Conservation (phyloP, 2,797 vertebrate genomes). For the Helicolenus hilgendorfi region DNA sequence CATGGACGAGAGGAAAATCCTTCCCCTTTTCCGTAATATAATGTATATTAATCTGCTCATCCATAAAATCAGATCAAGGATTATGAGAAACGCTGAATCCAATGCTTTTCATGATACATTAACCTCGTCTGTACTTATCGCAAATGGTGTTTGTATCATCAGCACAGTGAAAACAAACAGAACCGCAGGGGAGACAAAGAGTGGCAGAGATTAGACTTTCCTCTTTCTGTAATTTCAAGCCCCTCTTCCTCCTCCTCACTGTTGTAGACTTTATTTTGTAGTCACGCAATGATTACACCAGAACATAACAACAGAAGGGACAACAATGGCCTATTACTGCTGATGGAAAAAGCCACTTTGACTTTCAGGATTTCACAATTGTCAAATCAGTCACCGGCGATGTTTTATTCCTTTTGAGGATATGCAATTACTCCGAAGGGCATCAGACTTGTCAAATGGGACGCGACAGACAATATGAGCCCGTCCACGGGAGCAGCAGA, state of each 20-base stretch:
- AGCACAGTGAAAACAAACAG: conserved; percentile 49
- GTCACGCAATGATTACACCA: conserved; percentile 24
- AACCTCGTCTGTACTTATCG: conserved; percentile 63
- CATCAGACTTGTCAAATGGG: conserved; percentile 35
- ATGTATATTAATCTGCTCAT: conserved; percentile 77
- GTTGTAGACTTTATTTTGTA: conserved; percentile 20
- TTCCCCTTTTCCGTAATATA: conserved; percentile 55
- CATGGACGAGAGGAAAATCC: conserved; percentile 58
- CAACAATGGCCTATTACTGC: conserved; percentile 22
- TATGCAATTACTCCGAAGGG: conserved; percentile 36
- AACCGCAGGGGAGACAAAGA: conserved; percentile 18
- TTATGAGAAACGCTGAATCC: conserved; percentile 78
- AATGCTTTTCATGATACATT: conserved; percentile 81
- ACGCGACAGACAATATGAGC: conserved; percentile 22
- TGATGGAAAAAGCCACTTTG: conserved; percentile 16
- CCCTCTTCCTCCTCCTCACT: background rate
- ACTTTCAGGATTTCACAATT: conserved; percentile 35
- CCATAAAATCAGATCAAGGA: conserved; percentile 84
- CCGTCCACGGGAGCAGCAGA: conserved; percentile 5
- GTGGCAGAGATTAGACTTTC: conserved; percentile 15
- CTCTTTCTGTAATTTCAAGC: background rate
- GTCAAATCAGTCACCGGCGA: conserved; percentile 18
- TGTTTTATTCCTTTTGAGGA: conserved; percentile 13
- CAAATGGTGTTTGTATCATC: conserved; percentile 62
- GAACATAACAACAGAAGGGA: background rate